Conservation (phyloP, 2,797 vertebrate genomes). For the Buphagus erythrorhynchus region DNA sequence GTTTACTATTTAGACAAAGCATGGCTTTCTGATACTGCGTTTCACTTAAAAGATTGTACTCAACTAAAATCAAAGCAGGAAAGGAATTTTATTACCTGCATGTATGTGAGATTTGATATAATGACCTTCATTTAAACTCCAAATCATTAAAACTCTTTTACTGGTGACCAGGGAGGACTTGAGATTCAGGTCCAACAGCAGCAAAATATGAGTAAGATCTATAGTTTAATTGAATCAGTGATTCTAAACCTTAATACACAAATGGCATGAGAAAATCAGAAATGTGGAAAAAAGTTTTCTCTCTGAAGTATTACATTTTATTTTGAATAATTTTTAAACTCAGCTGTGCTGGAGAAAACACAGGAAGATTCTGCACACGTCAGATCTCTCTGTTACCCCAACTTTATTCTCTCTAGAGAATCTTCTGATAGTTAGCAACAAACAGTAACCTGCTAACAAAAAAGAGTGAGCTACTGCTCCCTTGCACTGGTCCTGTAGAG, state of each 20-base stretch:
- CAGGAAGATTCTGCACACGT: neutral
- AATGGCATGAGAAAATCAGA: conserved; percentile 60
- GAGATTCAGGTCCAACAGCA: conserved; percentile 73
- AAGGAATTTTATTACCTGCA: conserved; percentile 75
- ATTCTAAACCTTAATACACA: conserved; percentile 69
- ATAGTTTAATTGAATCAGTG: conserved; percentile 70
- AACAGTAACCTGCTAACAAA: neutral
- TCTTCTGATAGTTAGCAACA: neutral
- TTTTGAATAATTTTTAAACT: neutral
- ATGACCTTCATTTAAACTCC: conserved; percentile 75
- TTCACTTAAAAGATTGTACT: conserved; percentile 76
- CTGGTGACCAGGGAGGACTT: conserved; percentile 74
- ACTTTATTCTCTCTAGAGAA: neutral
- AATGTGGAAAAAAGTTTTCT: conserved; percentile 28
- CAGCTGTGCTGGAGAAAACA: neutral
- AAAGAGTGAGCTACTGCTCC: neutral
- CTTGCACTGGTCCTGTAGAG: neutral
- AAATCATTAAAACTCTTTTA: conserved; percentile 77
- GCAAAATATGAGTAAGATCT: conserved; percentile 77
- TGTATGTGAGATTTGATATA: conserved; percentile 72
- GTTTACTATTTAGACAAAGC: conserved; percentile 64
- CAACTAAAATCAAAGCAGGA: conserved; percentile 76
- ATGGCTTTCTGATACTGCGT: conserved; percentile 60
- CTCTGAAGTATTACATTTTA: conserved; percentile 3
- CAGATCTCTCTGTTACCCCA: neutral